Percentiles rank a stretch among this genome's conserved stretches.
Conservation (phyloP, 2,113 vertebrate genomes). For the Vulpes ferrilata region DNA sequence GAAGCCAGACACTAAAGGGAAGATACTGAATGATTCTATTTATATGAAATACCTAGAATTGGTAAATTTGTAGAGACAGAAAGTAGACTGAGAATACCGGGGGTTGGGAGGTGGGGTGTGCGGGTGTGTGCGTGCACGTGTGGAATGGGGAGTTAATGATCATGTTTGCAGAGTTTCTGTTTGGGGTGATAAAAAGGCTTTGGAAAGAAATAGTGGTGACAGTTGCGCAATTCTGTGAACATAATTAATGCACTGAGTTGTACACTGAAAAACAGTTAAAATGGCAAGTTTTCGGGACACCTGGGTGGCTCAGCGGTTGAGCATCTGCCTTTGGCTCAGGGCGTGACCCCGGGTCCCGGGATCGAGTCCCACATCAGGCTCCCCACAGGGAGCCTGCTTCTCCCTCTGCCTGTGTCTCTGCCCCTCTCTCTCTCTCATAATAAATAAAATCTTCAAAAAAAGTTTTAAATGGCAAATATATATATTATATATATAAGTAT, state of each 20-base stretch:
- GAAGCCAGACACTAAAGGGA: background rate
- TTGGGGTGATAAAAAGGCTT: background rate
- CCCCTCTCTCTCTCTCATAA: too few relatives aligned
- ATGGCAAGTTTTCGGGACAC: background rate
- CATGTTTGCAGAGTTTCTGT: background rate
- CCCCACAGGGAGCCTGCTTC: too few relatives aligned
- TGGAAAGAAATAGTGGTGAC: background rate
- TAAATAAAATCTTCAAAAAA: too few relatives aligned
- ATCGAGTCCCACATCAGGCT: too few relatives aligned
- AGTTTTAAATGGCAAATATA: background rate
- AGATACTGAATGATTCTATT: background rate
- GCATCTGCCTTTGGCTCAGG: too few relatives aligned
- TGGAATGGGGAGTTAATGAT: background rate
- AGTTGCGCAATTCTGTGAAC: background rate
- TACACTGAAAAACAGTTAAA: background rate
- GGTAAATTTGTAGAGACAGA: background rate
- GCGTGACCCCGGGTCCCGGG: too few relatives aligned
- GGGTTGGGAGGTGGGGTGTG: accelerated
- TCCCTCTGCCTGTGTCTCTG: too few relatives aligned
- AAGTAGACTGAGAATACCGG: background rate
- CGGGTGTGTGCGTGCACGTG: accelerated
- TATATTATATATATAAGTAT: background rate
- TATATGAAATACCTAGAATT: background rate
- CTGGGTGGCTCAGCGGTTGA: too few relatives aligned
- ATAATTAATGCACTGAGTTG: background rate